Conservation (phyloP, 1,140 invertebrate species). For the Drosophila paulistorum region DNA sequence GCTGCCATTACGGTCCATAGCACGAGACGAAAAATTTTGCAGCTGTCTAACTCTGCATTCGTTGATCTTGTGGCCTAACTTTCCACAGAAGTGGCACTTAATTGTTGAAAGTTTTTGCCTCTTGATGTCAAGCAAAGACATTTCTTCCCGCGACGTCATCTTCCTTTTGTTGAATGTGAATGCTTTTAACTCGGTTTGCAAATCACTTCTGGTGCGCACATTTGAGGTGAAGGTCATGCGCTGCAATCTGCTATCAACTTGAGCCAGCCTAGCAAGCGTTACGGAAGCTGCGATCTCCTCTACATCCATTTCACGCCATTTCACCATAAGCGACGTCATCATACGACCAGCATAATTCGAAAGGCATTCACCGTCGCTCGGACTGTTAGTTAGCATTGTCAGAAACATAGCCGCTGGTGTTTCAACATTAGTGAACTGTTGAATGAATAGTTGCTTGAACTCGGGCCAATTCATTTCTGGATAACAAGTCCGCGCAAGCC, state of each 20-base stretch:
- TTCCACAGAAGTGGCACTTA: conserved; percentile 29
- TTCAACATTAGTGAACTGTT: conserved; percentile 20
- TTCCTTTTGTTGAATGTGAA: conserved; percentile 31
- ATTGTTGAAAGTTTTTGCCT: conserved; percentile 22
- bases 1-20: conserved; percentile 15
- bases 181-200: conserved; percentile 30
- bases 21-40: conserved; percentile 25
- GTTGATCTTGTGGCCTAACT: conserved; percentile 25
- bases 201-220: conserved; percentile 23
- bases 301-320: conserved; percentile 31
- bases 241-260: conserved; percentile 21
- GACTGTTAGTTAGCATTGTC: conserved; percentile 21
- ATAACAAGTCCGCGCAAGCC: conserved; percentile 30
- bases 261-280: conserved; percentile 26
- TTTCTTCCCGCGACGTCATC: conserved; percentile 29
- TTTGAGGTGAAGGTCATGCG: conserved; percentile 26
- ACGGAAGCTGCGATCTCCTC: conserved; percentile 23
- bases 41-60: conserved; percentile 25
- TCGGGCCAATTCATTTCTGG: conserved; percentile 21
- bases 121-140: conserved; percentile 24
- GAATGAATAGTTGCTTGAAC: conserved; percentile 24
- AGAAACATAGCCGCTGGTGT: conserved; percentile 38
- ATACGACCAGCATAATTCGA: conserved; percentile 36
- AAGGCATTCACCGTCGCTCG: conserved; percentile 30
- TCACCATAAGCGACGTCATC: conserved; percentile 28